Base-by-base conservation (phyloP, 2,888 invertebrate species). In the Archips xylosteana region DNA sequence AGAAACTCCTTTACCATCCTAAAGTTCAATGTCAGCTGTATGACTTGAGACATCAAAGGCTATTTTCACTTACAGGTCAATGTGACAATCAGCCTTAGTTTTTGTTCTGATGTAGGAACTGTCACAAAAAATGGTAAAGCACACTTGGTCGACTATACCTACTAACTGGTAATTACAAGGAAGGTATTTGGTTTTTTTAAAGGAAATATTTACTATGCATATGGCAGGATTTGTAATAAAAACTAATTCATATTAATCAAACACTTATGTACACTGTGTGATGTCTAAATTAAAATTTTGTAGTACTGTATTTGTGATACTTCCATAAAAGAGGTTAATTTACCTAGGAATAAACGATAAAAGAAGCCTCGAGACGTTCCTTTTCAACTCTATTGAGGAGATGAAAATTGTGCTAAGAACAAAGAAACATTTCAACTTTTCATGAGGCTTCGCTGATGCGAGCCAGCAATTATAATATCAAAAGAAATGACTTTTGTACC, bases 361-460 rank as follows among this genome's bases (percentile, higher is more conserved):
- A 80, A 78, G 71, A 78, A 79, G 76, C 76, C 76, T 73, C 77
- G 72, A 57, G 32, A 75, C 76, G 76, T 78, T 79, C 66, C 75
- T 76, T 80, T 78, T 79, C 76, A 79, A 79, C 71, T 80, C 78
- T 78, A 82, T 79, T 71, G 76, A 76, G 77, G 76, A 78, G 76
- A 83, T 82, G 82, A 79, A 84, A 87, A 83, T 78, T 79, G 76
- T 78, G 77, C 79, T 75, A 77, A 82, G 83, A 85, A 85, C 84
- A 88, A 87, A 84, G 83, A 82, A 82, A 77, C 75, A 77, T 79
- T 85, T 84, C 76, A 80, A 83, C 79, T 82, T 85, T 84, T 80
- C 78, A 80, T 79, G 82, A 83, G 82, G 79, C 80, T 78, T 79
- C 78, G 75, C 78, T 84, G 82, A 82, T 81, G 82, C 82, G 83